Percentiles rank a stretch among this genome's conserved stretches.
phyloP scores from a whole-genome alignment of 2,888 invertebrate genomes.

The Hedychridium roseum region DNA sequence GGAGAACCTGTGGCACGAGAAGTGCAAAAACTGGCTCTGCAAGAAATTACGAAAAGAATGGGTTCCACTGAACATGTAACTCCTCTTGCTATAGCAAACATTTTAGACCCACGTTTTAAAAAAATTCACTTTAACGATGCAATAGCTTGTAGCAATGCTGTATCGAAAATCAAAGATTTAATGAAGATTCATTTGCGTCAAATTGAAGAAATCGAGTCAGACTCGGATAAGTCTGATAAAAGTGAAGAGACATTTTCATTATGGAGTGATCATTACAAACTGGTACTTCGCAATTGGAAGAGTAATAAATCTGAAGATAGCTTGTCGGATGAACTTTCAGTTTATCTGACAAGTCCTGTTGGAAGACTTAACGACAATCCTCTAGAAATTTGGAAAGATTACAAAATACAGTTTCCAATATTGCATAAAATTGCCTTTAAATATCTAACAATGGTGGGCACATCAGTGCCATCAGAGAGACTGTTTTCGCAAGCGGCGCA shows the following conservation, averaged over 20 bases:
- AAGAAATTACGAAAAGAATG: conserved; percentile 27
- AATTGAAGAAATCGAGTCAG: conserved; percentile 11
- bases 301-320: conserved; percentile 11
- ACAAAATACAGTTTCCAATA: conserved; percentile 18
- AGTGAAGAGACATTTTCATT: conserved; percentile 8
- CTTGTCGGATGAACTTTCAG: conserved; percentile 22
- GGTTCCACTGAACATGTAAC: conserved; percentile 29
- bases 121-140: conserved; percentile 42
- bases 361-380: conserved; percentile 21
- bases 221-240: conserved; percentile 20
- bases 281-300: conserved; percentile 17
- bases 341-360: conserved; percentile 20
- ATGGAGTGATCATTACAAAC: conserved; percentile 25
- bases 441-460: conserved; percentile 17
- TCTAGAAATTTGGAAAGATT: conserved; percentile 23
- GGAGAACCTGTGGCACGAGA: neutral
- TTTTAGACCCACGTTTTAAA: conserved; percentile 44
- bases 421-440: conserved; percentile 16
- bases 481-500: conserved; percentile 25
- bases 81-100: conserved; percentile 37
- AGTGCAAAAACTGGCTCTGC: conserved; percentile 9
- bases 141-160: conserved; percentile 30
- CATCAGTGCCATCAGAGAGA: conserved; percentile 27
- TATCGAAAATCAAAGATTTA: conserved; percentile 14
- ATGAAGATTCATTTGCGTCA: conserved; percentile 16